A percentile compares a stretch with the other conserved stretches of the same genome.
These are phyloP conservation scores for Isotomurus palustris DNA, from an alignment of 2,888 invertebrate species.

Conservation along the genomic window DNA sequence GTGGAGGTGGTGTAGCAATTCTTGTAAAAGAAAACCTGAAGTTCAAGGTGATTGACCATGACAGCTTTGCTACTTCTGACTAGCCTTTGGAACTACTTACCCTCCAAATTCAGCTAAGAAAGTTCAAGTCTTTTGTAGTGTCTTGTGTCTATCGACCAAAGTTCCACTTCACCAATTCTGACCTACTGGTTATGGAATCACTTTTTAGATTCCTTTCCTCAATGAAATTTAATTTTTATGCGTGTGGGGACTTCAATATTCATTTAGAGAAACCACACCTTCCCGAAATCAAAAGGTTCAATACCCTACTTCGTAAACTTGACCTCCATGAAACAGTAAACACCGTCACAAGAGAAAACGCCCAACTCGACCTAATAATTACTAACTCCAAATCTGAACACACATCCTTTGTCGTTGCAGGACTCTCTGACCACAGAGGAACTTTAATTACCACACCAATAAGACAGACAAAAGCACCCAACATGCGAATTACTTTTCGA, in stretches of 20 bases:
- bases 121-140: not conserved
- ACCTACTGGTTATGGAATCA: not conserved
- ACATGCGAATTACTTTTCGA: not conserved
- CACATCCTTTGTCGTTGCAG: not conserved
- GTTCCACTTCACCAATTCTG: not conserved
- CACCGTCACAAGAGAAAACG: not conserved
- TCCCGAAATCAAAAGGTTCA: not conserved
- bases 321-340: not conserved
- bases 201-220: not conserved
- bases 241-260: constrained; percentile 6
- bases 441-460: not conserved
- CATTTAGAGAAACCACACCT: not conserved
- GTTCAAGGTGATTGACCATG: not conserved
- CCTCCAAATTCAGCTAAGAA: not conserved
- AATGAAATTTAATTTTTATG: not conserved
- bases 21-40: not conserved
- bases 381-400: not conserved
- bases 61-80: too few species aligned
- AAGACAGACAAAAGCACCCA: not conserved
- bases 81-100: not conserved
- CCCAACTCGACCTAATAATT: not conserved
- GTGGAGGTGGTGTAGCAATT: constrained; percentile 5
- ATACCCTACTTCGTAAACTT: not conserved
- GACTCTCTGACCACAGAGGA: not conserved
- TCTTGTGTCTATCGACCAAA: constrained; percentile 4